Evolutionary conservation across 2,797 vertebrate genomes (phyloP).

Genomic region (Anableps anableps): DNA sequence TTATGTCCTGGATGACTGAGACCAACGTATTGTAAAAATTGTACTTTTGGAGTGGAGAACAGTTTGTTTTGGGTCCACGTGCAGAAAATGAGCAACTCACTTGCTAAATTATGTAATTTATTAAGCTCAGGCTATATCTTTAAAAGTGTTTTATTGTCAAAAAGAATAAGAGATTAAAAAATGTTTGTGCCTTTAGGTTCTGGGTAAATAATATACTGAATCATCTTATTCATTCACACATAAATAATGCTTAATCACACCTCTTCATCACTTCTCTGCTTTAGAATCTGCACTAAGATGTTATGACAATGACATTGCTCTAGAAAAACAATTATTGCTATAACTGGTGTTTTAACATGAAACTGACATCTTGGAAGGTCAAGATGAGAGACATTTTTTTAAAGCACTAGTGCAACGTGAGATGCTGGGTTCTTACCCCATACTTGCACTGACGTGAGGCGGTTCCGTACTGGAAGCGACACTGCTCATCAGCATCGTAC

Average conservation of each 20-base stretch:
- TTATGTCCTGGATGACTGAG: background rate
- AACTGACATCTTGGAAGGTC: background rate
- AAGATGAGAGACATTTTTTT: background rate
- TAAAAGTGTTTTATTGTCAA: background rate
- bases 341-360: background rate
- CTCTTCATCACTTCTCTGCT: too few relatives aligned
- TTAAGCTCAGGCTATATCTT: background rate
- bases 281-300: background rate
- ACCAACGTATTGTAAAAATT: background rate
- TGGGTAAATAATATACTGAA: too few relatives aligned
- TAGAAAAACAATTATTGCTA: background rate
- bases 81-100: background rate
- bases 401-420: constrained; percentile 28
- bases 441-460: constrained; percentile 99
- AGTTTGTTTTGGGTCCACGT: background rate
- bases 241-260: too few relatives aligned
- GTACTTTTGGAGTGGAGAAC: background rate
- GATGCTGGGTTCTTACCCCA: constrained; percentile 95
- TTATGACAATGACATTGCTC: background rate
- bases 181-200: too few relatives aligned
- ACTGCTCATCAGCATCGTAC: constrained; percentile 98
- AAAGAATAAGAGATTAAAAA: too few relatives aligned
- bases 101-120: too few relatives aligned
- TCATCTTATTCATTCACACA: too few relatives aligned
- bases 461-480: constrained; percentile 98